Evolutionary conservation across 2,888 invertebrate species (phyloP).

Genomic region (Eupithecia subumbrata): DNA sequence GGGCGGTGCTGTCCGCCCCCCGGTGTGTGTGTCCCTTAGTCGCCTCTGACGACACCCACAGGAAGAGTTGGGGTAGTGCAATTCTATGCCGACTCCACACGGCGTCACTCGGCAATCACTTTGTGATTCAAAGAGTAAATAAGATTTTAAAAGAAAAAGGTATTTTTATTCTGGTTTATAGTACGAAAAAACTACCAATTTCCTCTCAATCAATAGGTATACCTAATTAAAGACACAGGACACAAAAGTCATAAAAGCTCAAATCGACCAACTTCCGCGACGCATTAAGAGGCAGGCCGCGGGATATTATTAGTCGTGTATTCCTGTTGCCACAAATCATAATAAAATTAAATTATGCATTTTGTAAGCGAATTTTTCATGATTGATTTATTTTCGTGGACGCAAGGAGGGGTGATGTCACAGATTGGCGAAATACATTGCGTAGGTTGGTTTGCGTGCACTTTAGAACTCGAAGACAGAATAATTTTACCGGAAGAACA

Average conservation of each 20-base stretch:
- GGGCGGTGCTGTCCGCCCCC: too few relatives aligned
- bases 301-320: constrained; percentile 33
- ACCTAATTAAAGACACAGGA: constrained; percentile 23
- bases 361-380: constrained; percentile 27
- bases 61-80: too few relatives aligned
- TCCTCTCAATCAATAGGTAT: neutral
- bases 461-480: neutral
- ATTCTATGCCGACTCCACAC: too few relatives aligned
- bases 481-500: neutral
- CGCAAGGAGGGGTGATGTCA: neutral
- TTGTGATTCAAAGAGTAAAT: too few relatives aligned
- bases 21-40: too few relatives aligned
- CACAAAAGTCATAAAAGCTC: constrained; percentile 30
- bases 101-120: too few relatives aligned
- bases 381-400: constrained; percentile 21
- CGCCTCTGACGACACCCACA: too few relatives aligned
- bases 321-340: constrained; percentile 32
- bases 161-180: too few relatives aligned
- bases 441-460: neutral
- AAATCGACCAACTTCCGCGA: constrained; percentile 34
- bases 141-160: too few relatives aligned
- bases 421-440: neutral
- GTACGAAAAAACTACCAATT: neutral
- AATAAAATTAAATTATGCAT: constrained; percentile 34
- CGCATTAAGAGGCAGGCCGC: constrained; percentile 25